Evolutionary conservation across 2,797 vertebrate genomes (phyloP).

Genomic region (Pseudochromis fuscus): DNA sequence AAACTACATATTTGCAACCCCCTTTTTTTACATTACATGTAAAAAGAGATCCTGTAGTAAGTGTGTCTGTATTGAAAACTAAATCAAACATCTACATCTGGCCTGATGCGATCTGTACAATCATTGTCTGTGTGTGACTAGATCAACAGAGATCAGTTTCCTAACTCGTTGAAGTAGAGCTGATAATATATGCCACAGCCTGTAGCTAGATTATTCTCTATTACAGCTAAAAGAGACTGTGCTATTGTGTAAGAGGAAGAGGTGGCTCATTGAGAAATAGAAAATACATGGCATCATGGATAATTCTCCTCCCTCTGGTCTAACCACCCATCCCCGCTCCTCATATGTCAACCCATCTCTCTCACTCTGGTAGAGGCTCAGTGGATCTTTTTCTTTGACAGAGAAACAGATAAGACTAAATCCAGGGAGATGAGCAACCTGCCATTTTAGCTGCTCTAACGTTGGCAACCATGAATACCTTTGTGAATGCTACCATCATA

Average conservation of each 20-base stretch:
- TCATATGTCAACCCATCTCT: neutral
- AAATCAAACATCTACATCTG: too few species aligned
- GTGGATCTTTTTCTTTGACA: neutral
- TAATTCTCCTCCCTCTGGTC: constrained; percentile 5
- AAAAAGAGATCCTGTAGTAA: too few species aligned
- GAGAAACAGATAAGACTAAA: neutral
- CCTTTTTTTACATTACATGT: too few species aligned
- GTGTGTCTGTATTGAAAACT: too few species aligned
- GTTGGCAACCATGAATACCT: neutral
- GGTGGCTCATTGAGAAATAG: neutral
- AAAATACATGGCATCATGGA: constrained; percentile 38
- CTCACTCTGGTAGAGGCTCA: neutral
- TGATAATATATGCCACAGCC: constrained; percentile 13
- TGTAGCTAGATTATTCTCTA: neutral
- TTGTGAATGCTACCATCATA: neutral
- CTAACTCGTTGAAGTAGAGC: too few species aligned
- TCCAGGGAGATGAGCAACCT: neutral
- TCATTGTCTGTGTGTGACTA: too few species aligned
- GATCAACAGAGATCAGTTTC: too few species aligned
- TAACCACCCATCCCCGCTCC: neutral
- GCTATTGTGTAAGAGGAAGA: constrained; percentile 1
- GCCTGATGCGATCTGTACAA: too few species aligned
- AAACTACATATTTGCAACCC: too few species aligned
- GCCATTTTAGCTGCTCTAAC: neutral
- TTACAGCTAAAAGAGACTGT: too few species aligned